phyloP scores from a whole-genome alignment of 2,113 vertebrate genomes.

The Plestiodon gilberti region DNA sequence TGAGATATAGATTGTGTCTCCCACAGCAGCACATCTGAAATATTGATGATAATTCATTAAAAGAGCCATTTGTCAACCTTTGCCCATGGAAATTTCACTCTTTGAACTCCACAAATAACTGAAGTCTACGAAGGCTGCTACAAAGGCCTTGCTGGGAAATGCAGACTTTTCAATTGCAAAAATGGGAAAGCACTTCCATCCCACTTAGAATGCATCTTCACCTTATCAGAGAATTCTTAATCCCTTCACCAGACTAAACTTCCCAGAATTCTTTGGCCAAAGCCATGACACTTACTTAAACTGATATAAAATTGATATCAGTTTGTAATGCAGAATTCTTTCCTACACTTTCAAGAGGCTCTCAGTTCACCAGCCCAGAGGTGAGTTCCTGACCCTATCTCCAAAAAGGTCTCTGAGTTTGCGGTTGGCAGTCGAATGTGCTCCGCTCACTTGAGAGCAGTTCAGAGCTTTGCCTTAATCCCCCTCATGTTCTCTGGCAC shows the following conservation, averaged over 20 bases:
- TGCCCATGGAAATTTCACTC: constrained; percentile 15
- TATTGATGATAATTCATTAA: constrained; percentile 37
- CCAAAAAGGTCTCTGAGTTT: background rate
- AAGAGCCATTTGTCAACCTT: constrained; percentile 27
- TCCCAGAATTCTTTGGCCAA: background rate
- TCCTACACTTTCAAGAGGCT: background rate
- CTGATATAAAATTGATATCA: background rate
- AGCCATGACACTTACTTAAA: background rate
- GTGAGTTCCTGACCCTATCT: background rate
- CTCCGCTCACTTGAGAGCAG: background rate
- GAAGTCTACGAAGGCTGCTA: background rate
- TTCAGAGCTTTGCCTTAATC: background rate
- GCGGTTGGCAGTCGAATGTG: background rate
- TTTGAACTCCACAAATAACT: background rate
- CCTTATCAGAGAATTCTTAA: background rate
- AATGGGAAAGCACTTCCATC: background rate
- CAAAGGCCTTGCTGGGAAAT: constrained; percentile 5
- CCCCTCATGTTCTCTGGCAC: background rate
- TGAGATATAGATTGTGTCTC: constrained; percentile 12
- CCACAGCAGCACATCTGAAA: constrained; percentile 22
- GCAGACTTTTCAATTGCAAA: background rate
- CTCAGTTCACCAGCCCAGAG: background rate
- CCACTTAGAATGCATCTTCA: background rate
- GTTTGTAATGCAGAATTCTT: background rate
- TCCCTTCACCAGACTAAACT: background rate